Evolutionary conservation across 2,797 vertebrate species (phyloP), one percentile per base, ranked within the genome.

Genomic region (Neosalanx taihuensis): DNA sequence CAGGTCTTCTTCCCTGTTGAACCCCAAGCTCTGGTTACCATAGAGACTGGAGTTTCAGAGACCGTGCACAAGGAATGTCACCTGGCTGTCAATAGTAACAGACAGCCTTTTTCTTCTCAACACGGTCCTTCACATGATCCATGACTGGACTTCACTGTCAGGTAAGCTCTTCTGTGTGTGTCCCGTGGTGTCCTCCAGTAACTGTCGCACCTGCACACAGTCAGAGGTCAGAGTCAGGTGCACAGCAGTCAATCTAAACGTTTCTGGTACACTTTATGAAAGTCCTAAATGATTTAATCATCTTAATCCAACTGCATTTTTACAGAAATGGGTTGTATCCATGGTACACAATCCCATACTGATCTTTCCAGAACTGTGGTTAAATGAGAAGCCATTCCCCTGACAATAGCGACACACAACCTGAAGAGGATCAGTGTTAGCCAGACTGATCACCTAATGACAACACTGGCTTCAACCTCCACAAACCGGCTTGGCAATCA

Each of bases 351-450:
- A 56, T 56, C 51, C 15, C 18, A n/a, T n/a, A 56, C 15, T 17
- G 18, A 17, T 17, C 51, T 5, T n/a, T 56, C 6, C 51, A 17
- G 51, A 56, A n/a, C 10, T 51, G 1, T 3, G 49, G 33, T n/a
- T 64, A 18, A 37, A 70, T 61, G 57, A 6, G 17, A 6, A 69
- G 66, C 9, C 26, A n/a, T 29, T 67, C 58, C 69, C 33, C n/a
- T n/a, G 51, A 70, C 53, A 23, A 23, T n/a, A 69, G 67, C 46
- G 20, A 23, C 56, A 13, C 58, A 23, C 51, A 62, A 18, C 46
- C 18, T 20, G 7, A 20, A 49, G 15, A 1, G 53, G 67, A 20
- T 57, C 37, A 49, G 0, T 17, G 23, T 46, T 29, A n/a, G 58
- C 26, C 29, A 67, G 46, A 56, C 13, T 66, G 59, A 71, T 71